Percentiles rank a stretch among this genome's conserved stretches.
Evolutionary conservation across 2,797 vertebrate species (phyloP).

Genomic region (Lepus townsendii): DNA sequence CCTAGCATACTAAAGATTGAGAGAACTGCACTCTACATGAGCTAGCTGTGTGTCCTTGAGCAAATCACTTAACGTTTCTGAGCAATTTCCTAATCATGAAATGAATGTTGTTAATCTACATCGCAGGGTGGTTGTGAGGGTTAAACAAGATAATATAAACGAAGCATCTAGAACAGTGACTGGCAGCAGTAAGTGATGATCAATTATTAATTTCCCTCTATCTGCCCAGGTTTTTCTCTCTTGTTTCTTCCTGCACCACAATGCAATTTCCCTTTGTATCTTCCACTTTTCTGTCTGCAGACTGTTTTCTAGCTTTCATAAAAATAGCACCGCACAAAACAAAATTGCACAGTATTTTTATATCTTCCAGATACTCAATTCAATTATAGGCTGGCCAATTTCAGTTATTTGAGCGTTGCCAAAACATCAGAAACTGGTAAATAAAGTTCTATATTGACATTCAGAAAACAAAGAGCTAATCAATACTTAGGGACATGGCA

Average conservation of each 20-base stretch:
- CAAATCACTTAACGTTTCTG: constrained; percentile 19
- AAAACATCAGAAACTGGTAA: constrained; percentile 73
- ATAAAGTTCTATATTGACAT: constrained; percentile 68
- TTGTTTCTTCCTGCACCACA: constrained; percentile 23
- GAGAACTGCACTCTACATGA: not conserved
- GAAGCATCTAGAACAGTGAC: not conserved
- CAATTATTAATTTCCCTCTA: constrained; percentile 56
- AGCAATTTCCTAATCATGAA: constrained; percentile 34
- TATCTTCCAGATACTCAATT: constrained; percentile 74
- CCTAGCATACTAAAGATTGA: not conserved
- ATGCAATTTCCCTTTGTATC: constrained; percentile 37
- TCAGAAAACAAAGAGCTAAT: constrained; percentile 71
- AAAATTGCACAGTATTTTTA: constrained; percentile 77
- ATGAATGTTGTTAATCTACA: not conserved
- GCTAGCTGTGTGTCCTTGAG: constrained; percentile 16
- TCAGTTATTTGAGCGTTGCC: constrained; percentile 68
- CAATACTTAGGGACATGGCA: constrained; percentile 60
- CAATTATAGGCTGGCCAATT: constrained; percentile 76
- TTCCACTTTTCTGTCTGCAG: constrained; percentile 66
- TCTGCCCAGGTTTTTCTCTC: constrained; percentile 18
- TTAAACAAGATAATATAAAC: constrained; percentile 48
- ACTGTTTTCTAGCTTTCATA: constrained; percentile 60
- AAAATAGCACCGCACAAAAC: constrained; percentile 80
- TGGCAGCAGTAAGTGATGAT: constrained; percentile 7
- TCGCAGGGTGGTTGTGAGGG: not conserved